Conservation (phyloP, 2,113 vertebrate species). For the Rutilus rutilus region DNA sequence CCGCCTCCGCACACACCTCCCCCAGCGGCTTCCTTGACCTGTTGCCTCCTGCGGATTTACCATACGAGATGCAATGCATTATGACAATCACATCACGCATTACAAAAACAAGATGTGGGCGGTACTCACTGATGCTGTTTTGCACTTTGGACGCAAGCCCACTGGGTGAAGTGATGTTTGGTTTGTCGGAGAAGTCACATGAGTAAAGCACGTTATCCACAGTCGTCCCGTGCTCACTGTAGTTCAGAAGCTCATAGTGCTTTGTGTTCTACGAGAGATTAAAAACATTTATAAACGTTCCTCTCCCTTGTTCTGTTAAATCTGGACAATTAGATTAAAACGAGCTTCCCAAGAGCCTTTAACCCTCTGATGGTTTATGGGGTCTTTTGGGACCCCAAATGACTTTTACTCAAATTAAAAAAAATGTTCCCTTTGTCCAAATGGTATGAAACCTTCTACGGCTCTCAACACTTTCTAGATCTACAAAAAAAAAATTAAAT, state of each 20-base stretch:
- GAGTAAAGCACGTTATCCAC: slow-evolving; percentile 98
- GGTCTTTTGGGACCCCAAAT: too few relatives aligned
- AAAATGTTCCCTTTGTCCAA: too few relatives aligned
- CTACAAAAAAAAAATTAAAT: too few relatives aligned
- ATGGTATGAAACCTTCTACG: too few relatives aligned
- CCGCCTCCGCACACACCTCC: slow-evolving; percentile 71
- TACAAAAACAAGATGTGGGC: not conserved
- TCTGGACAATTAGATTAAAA: slow-evolving; percentile 39
- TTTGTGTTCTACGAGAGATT: slow-evolving; percentile 87
- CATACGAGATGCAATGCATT: not conserved
- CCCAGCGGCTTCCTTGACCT: slow-evolving; percentile 78
- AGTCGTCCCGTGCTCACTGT: slow-evolving; percentile 97
- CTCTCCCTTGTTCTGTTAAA: not conserved
- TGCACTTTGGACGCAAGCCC: slow-evolving; percentile 96
- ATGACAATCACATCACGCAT: not conserved
- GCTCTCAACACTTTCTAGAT: too few relatives aligned
- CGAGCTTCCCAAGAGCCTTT: slow-evolving; percentile 14
- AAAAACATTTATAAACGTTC: not conserved
- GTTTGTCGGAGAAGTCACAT: slow-evolving; percentile 97
- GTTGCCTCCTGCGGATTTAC: slow-evolving; percentile 77
- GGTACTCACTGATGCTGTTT: slow-evolving; percentile 91
- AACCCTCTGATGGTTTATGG: too few relatives aligned
- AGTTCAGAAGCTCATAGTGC: slow-evolving; percentile 98
- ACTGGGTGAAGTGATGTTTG: slow-evolving; percentile 84
- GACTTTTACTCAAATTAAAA: too few relatives aligned